These are phyloP conservation scores for Hormaphis cornu DNA, from an alignment of 1,140 invertebrate genomes.

Conservation along the genomic window DNA sequence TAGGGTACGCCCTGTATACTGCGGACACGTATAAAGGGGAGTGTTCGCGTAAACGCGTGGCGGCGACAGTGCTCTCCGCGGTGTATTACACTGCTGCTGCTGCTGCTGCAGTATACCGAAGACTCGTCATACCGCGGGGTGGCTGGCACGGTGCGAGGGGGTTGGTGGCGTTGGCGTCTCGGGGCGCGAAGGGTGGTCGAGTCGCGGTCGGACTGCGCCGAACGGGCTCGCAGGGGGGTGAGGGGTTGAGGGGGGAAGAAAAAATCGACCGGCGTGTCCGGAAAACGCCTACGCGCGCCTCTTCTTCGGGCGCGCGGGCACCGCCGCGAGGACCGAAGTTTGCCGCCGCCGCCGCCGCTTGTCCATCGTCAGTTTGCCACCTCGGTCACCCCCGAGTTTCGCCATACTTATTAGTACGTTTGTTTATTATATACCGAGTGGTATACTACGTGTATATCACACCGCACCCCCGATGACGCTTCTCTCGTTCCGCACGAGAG, in stretches of 20 bases:
- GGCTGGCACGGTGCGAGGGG: no score
- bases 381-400: not conserved
- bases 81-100: no score
- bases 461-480: not conserved
- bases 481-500: not conserved
- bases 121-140: no score
- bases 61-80: no score
- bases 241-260: not conserved
- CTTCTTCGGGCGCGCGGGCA: not conserved
- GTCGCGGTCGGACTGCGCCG: no score
- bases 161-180: no score
- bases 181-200: not conserved
- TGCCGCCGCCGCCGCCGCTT: not conserved
- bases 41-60: not conserved
- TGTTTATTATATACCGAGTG: not conserved
- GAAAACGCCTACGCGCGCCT: constrained; percentile 28
- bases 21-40: no score
- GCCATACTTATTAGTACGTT: no score
- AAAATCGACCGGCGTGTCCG: constrained; percentile 25
- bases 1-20: no score
- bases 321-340: not conserved
- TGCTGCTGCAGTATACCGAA: no score
- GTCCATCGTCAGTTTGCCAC: constrained; percentile 1
- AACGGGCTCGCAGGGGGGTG: not conserved
- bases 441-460: no score